A percentile compares a stretch with the other conserved stretches of the same genome.
Evolutionary conservation across 1,140 invertebrate genomes (phyloP).

Genomic region (Drosophila albomicans): DNA sequence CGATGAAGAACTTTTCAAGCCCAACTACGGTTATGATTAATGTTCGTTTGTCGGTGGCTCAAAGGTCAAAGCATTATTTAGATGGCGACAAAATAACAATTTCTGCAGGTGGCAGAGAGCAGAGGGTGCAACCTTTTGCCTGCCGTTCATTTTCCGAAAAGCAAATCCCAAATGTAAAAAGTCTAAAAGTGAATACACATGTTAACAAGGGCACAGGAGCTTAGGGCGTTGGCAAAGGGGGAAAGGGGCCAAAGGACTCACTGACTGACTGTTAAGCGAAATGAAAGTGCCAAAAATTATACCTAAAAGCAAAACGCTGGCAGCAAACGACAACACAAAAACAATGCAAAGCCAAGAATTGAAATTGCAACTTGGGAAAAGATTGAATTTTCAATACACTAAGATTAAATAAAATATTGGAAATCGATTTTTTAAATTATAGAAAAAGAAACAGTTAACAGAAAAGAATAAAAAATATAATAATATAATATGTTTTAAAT

Average conservation of each 20-base stretch:
- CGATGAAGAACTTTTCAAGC: slow-evolving; percentile 7
- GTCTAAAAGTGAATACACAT: slow-evolving; percentile 43
- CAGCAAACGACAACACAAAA: slow-evolving; percentile 6
- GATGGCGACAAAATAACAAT: slow-evolving; percentile 15
- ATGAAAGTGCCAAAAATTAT: slow-evolving; percentile 76
- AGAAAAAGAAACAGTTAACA: too few species aligned
- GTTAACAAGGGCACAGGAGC: slow-evolving; percentile 12
- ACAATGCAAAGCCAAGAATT: slow-evolving; percentile 2
- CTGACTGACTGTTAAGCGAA: slow-evolving; percentile 31
- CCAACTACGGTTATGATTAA: slow-evolving; percentile 15
- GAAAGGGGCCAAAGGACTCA: neutral
- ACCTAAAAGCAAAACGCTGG: slow-evolving; percentile 25
- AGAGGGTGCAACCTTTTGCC: neutral
- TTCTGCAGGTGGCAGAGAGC: neutral
- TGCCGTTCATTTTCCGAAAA: slow-evolving; percentile 1
- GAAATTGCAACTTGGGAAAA: neutral
- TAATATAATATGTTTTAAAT: too few species aligned
- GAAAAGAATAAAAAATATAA: too few species aligned
- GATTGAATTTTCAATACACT: slow-evolving; percentile 4
- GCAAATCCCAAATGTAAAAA: slow-evolving; percentile 22
- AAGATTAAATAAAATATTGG: neutral
- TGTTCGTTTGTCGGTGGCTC: slow-evolving; percentile 21
- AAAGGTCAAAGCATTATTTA: slow-evolving; percentile 36
- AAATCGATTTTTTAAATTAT: too few species aligned
- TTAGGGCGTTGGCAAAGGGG: too few species aligned